These are phyloP conservation scores for Lithodes maja DNA, from an alignment of 2,888 invertebrate species.

Conservation along the genomic window DNA sequence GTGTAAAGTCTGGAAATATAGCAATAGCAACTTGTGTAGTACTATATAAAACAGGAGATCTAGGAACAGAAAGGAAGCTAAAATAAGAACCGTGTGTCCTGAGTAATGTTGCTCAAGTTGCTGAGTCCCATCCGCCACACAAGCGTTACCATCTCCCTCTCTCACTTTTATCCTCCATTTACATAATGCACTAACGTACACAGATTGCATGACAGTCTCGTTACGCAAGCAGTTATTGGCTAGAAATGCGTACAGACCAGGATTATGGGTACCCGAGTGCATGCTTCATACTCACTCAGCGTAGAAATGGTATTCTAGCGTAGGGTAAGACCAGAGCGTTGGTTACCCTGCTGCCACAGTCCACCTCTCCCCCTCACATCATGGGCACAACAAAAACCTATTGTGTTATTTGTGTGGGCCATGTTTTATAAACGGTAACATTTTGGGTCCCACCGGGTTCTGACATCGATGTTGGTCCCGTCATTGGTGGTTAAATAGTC, in stretches of 20 bases:
- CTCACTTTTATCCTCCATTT: neutral
- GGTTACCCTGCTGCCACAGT: conserved; percentile 17
- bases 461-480: conserved; percentile 48
- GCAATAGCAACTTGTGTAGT: too few relatives aligned
- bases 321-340: neutral
- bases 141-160: conserved; percentile 23
- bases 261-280: too few relatives aligned
- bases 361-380: conserved; percentile 31
- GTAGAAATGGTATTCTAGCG: neutral
- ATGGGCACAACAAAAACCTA: conserved; percentile 46
- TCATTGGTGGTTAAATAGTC: conserved; percentile 50
- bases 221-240: too few relatives aligned
- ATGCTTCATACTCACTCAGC: neutral
- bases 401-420: conserved; percentile 39
- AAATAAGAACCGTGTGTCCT: neutral
- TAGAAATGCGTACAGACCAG: too few relatives aligned
- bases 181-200: neutral
- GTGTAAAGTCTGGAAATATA: too few relatives aligned
- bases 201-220: too few relatives aligned
- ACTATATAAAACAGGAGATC: too few relatives aligned
- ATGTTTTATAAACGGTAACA: conserved; percentile 60
- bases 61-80: neutral
- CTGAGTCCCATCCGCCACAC: conserved; percentile 4
- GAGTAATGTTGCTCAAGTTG: conserved; percentile 29
- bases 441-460: conserved; percentile 45